Evolutionary conservation across 1,140 invertebrate genomes (phyloP), one percentile per base, ranked within the genome.

Genomic region (Asbolus verrucosus): DNA sequence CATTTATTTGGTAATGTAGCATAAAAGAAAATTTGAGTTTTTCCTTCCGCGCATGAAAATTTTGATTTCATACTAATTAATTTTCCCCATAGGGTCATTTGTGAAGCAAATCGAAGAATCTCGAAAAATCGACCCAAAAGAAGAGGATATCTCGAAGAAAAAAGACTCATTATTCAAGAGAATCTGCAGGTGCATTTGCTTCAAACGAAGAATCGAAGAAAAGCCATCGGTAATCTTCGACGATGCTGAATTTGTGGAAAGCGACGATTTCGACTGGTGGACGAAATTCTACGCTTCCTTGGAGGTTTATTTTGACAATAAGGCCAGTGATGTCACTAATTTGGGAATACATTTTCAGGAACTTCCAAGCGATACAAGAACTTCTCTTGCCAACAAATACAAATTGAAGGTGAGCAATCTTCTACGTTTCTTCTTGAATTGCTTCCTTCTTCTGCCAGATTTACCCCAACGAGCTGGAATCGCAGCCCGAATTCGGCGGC

Each of bases 391-490:
- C 6, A 19, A 62, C 27, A 62, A 62, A 19, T 62, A 62, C 18
- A 62, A 50, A 70, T 70, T 31, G 75, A 78, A 62, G 72, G 76
- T 78, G n/a, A n/a, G n/a, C n/a, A n/a, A n/a, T n/a, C n/a, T n/a
- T n/a, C n/a, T n/a, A 43, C 59, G 9, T 68, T 24, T 59, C n/a
- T n/a, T n/a, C n/a, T n/a, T n/a, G n/a, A n/a, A n/a, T n/a, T n/a
- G n/a, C n/a, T n/a, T n/a, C n/a, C n/a, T n/a, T n/a, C n/a, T n/a
- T 21, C 18, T 72, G 70, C 14, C 70, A 93, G 87, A 88, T 95
- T 73, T 95, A 90, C 80, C 76, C 85, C 0, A 84, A 83, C 66
- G 93, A 95, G 81, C 77, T 96, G 69, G 94, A 96, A 80, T 81
- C 81, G 46, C 90, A 93, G 75, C 81, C 86, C 0, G 89, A 94